Evolutionary conservation across 2,888 invertebrate species (phyloP).

Genomic region (Volucella zonaria): DNA sequence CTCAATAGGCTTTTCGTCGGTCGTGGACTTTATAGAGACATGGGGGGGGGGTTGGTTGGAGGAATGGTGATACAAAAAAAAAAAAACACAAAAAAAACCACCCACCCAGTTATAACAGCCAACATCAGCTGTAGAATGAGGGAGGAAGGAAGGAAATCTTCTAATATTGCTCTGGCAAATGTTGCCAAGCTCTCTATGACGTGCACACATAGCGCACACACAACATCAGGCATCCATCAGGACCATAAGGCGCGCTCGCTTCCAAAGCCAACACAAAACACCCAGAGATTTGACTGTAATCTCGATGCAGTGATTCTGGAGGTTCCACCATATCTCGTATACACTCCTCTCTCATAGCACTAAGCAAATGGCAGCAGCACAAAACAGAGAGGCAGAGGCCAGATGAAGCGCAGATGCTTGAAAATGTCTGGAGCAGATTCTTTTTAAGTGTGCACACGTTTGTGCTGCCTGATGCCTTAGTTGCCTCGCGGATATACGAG

Average conservation of each 20-base stretch:
- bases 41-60: too few relatives aligned
- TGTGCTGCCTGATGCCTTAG: slow-evolving; percentile 48
- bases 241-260: slow-evolving; percentile 67
- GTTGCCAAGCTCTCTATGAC: slow-evolving; percentile 63
- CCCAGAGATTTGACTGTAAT: slow-evolving; percentile 69
- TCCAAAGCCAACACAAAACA: slow-evolving; percentile 48
- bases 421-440: slow-evolving; percentile 74
- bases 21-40: slow-evolving; percentile 10
- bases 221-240: slow-evolving; percentile 73
- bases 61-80: too few relatives aligned
- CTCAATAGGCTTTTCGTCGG: slow-evolving; percentile 55
- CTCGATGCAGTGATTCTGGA: slow-evolving; percentile 72
- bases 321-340: slow-evolving; percentile 48
- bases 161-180: slow-evolving; percentile 71
- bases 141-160: slow-evolving; percentile 48
- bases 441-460: slow-evolving; percentile 74
- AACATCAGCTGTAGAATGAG: neutral
- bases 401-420: slow-evolving; percentile 82
- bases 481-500: slow-evolving; percentile 35
- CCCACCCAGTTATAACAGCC: slow-evolving; percentile 29
- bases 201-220: slow-evolving; percentile 55
- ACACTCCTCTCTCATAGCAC: neutral
- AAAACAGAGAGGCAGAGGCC: slow-evolving; percentile 66
- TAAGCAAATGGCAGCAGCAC: slow-evolving; percentile 7
- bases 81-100: slow-evolving; percentile 40